Evolutionary conservation across 1,140 invertebrate genomes (phyloP), one percentile per base, ranked within the genome.

Genomic region (Aphelenchoides fujianensis): DNA sequence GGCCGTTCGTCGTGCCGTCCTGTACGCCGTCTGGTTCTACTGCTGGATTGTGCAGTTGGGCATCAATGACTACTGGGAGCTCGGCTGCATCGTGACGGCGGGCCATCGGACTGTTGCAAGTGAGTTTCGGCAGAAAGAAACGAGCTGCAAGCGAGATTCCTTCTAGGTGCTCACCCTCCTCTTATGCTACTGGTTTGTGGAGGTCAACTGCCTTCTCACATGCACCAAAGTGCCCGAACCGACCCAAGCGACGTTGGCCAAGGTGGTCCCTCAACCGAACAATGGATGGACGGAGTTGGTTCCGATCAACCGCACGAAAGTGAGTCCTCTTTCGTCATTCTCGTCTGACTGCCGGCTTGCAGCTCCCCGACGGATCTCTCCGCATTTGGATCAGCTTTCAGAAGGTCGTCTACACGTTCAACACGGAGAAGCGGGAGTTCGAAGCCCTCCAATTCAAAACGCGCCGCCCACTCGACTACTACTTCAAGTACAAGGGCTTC

Each of bases 141-240:
- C n/a, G 19, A 67, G 3, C 12, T 28, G 2, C 23, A n/a, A 63
- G 28, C 68, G 19, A 74, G 3, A 7, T 76, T 73, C 34, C 79
- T 77, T 48, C n/a, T n/a, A 84, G 87, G 90, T 97, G 79, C 87
- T 99, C 57, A 90, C 90, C 61, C 91, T 91, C 78, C 88, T 99
- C 2, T 95, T 92, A 85, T 97, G 95, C 86, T 92, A 95, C 83
- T 99, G 96, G 96, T 97, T 94, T 72, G 94, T 98, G 23, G 91
- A 95, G 84, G 89, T 98, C 32, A 88, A 92, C 73, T 90, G 91
- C 81, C 89, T 91, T 78, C 86, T 95, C 2, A 92, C 91, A 41
- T 95, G 91, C 82, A 89, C 87, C 88, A 87, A 79, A 91, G 90
- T 89, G 27, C 89, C 87, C 77, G 87, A 91, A 87, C 90, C 92